These are phyloP conservation scores for Stenopsyche tienmushanensis DNA, from an alignment of 1,140 invertebrate genomes.

Conservation along the genomic window DNA sequence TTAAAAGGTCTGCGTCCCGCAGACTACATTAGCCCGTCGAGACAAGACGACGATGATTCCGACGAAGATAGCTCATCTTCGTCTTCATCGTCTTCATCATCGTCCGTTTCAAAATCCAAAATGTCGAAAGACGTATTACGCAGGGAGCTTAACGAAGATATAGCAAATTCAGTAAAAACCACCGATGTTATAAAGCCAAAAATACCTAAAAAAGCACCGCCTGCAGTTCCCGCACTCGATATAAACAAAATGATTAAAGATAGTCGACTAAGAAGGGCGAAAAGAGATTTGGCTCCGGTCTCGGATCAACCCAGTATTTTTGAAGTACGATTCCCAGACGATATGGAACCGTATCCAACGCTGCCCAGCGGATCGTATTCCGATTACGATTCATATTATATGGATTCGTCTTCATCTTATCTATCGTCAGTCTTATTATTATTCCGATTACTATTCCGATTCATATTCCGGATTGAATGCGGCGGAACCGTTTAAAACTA, in stretches of 20 bases:
- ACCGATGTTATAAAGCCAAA: not conserved
- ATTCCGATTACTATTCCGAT: constrained; percentile 16
- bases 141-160: no score
- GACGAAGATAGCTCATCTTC: not conserved
- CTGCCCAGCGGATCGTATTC: no score
- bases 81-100: no score
- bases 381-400: not conserved
- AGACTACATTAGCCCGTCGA: constrained; percentile 5
- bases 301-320: no score
- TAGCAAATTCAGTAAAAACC: not conserved
- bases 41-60: not conserved
- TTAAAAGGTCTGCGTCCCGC: not conserved
- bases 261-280: not conserved
- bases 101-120: no score
- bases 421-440: constrained; percentile 6
- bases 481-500: constrained; percentile 4
- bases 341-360: no score
- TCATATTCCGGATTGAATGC: constrained; percentile 10
- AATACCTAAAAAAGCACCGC: not conserved
- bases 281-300: not conserved
- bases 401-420: no score
- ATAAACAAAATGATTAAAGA: not conserved
- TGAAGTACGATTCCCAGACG: not conserved
- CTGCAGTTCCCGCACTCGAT: not conserved
- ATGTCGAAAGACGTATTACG: no score